These are phyloP conservation scores for Neocloeon triangulifer DNA, from an alignment of 1,140 invertebrate species.

Conservation along the genomic window DNA sequence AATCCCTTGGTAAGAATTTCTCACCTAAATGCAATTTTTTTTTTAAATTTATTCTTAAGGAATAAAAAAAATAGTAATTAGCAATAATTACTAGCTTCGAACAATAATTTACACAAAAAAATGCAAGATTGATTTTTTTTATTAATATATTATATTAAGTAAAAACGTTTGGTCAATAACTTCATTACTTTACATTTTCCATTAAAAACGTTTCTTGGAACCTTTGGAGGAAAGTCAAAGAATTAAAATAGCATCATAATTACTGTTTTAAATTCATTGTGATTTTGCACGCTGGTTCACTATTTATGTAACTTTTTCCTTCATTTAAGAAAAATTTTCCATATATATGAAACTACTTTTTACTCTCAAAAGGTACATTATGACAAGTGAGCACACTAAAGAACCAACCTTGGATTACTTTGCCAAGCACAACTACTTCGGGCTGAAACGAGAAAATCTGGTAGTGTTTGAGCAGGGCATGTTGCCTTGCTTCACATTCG, in stretches of 20 bases:
- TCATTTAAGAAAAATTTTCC: too few species aligned
- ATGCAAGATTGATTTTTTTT: too few species aligned
- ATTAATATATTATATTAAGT: not conserved
- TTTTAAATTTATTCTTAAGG: not conserved
- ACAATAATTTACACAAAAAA: too few species aligned
- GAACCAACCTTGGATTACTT: slow-evolving; percentile 68
- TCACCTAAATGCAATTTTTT: not conserved
- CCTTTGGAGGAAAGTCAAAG: too few species aligned
- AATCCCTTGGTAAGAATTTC: slow-evolving; percentile 39
- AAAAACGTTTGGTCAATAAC: too few species aligned
- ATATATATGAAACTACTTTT: not conserved
- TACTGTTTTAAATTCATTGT: slow-evolving; percentile 3
- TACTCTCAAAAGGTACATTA: slow-evolving; percentile 51
- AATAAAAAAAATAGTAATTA: too few species aligned
- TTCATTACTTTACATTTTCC: too few species aligned
- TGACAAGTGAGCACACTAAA: slow-evolving; percentile 92
- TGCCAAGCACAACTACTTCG: slow-evolving; percentile 63
- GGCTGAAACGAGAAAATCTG: slow-evolving; percentile 59
- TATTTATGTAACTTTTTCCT: too few species aligned
- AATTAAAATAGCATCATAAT: too few species aligned
- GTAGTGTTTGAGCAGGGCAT: slow-evolving; percentile 81
- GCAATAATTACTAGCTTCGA: too few species aligned
- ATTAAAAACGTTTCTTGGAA: too few species aligned
- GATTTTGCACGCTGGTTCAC: not conserved
- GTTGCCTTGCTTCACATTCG: slow-evolving; percentile 82